Base-by-base conservation (phyloP, 2,113 vertebrate species). In the Camelus bactrianus region DNA sequence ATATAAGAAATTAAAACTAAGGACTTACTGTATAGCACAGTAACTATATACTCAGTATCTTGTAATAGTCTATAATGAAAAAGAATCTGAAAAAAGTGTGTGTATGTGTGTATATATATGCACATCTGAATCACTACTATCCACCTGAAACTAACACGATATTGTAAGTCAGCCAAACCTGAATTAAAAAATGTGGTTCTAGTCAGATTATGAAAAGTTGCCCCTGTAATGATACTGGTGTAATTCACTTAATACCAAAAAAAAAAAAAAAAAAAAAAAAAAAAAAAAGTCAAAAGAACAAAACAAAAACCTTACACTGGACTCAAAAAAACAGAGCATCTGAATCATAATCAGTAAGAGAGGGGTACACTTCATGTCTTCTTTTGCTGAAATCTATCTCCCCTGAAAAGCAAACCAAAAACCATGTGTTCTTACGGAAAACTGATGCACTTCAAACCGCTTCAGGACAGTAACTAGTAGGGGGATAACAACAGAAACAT, bases 401-500 rank as follows among this genome's bases (percentile, higher is more conserved):
- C 69, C 67, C 85, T 60, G 48, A 65, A 80, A 77, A 84, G 9
- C 48, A 81, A 92, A 46, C 30, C 62, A 92, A 89, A 93, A 79
- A 32, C n/a, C 42, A 42, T 30, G 26, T 89, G n/a, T 62, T 90
- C 84, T 80, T 26, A 75, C 4, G 17, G 72, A 52, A 95, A 84
- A 90, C 32, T 16, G 54, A 84, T 13, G 9, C 58, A 65, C 48
- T 70, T 83, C 48, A 26, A 62, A 62, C 46, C 67, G 54, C 64
- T 90, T n/a, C 80, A 90, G 15, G 20, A 84, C 26, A 35, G 28
- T 38, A 30, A 52, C 52, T 12, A 52, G 54, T 24, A 65, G 83
- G 38, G 32, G n/a, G 46, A 2, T 12, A 93, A 46, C 8, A 81
- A 79, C 79, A 93, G 28, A 91, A 80, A 95, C 11, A 35, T 12